phyloP scores from a whole-genome alignment of 2,888 invertebrate species.

The Esperia sulphurella region DNA sequence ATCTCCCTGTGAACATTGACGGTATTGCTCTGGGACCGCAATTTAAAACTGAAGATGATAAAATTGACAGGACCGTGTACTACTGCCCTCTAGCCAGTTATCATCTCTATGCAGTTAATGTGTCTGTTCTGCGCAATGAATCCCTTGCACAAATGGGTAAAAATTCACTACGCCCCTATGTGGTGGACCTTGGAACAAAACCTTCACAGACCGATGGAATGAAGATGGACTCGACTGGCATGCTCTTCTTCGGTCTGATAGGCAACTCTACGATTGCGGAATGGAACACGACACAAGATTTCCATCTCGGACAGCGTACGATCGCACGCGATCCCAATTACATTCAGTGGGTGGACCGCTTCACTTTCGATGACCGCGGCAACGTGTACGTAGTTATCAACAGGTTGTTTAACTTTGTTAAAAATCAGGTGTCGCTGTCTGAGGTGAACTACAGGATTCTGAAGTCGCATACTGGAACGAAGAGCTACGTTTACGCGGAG shows the following conservation, averaged over 20 bases:
- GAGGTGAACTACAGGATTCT: slow-evolving; percentile 84
- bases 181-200: slow-evolving; percentile 81
- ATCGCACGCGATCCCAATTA: slow-evolving; percentile 83
- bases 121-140: slow-evolving; percentile 79
- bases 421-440: slow-evolving; percentile 76
- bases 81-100: slow-evolving; percentile 85
- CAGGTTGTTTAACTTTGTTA: slow-evolving; percentile 82
- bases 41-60: slow-evolving; percentile 48
- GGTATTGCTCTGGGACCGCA: slow-evolving; percentile 86
- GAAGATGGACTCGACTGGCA: slow-evolving; percentile 85
- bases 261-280: slow-evolving; percentile 83
- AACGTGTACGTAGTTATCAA: slow-evolving; percentile 85
- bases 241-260: slow-evolving; percentile 84
- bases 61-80: slow-evolving; percentile 78
- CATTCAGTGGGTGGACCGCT: slow-evolving; percentile 87
- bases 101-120: slow-evolving; percentile 82
- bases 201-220: slow-evolving; percentile 86
- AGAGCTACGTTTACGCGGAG: slow-evolving; percentile 81
- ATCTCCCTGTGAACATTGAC: slow-evolving; percentile 81
- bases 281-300: slow-evolving; percentile 82
- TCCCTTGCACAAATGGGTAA: slow-evolving; percentile 50
- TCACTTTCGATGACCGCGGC: slow-evolving; percentile 82
- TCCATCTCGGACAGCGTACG: slow-evolving; percentile 80
- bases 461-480: slow-evolving; percentile 78
- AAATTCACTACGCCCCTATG: slow-evolving; percentile 59